A percentile compares a stretch with the other conserved stretches of the same genome.
Conservation (phyloP, 2,797 vertebrate genomes). For the Sebastes variabilis region DNA sequence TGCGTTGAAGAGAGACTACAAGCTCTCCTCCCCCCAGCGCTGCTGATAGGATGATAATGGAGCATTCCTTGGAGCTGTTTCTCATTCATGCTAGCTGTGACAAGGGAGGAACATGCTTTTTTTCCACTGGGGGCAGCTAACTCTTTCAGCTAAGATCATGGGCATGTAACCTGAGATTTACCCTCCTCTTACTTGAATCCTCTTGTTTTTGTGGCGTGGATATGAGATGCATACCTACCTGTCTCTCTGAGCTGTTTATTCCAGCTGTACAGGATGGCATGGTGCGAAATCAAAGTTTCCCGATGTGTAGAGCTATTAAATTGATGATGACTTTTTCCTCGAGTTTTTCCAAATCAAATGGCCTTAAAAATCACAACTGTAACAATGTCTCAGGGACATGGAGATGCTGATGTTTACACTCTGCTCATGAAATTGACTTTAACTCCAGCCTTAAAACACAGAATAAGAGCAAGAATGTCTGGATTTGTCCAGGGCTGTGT, state of each 20-base stretch:
- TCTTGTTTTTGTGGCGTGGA: constrained; percentile 50
- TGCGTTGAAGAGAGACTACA: constrained; percentile 59
- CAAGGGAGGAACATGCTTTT: constrained; percentile 67
- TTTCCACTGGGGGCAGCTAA: constrained; percentile 56
- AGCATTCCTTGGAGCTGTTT: constrained; percentile 78
- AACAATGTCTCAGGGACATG: not conserved
- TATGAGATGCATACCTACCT: constrained; percentile 59
- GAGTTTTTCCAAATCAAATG: constrained; percentile 24
- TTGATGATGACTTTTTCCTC: not conserved
- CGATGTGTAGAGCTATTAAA: not conserved
- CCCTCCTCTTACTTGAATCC: constrained; percentile 51
- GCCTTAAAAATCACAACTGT: not conserved
- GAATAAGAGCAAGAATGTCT: constrained; percentile 81
- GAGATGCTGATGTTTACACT: constrained; percentile 44
- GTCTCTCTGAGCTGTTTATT: constrained; percentile 39
- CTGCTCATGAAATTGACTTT: constrained; percentile 40
- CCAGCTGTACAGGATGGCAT: constrained; percentile 1
- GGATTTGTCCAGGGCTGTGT: constrained; percentile 83
- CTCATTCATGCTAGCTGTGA: constrained; percentile 77
- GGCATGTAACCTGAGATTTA: constrained; percentile 75
- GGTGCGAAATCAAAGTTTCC: constrained; percentile 15
- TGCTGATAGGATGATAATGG: constrained; percentile 77
- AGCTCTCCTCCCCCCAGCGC: constrained; percentile 71
- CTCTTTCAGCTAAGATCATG: constrained; percentile 57
- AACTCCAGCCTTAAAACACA: constrained; percentile 61